Percentiles rank a stretch among this genome's conserved stretches.
phyloP scores from a whole-genome alignment of 2,797 vertebrate species.

The Melanotaenia nigrans region DNA sequence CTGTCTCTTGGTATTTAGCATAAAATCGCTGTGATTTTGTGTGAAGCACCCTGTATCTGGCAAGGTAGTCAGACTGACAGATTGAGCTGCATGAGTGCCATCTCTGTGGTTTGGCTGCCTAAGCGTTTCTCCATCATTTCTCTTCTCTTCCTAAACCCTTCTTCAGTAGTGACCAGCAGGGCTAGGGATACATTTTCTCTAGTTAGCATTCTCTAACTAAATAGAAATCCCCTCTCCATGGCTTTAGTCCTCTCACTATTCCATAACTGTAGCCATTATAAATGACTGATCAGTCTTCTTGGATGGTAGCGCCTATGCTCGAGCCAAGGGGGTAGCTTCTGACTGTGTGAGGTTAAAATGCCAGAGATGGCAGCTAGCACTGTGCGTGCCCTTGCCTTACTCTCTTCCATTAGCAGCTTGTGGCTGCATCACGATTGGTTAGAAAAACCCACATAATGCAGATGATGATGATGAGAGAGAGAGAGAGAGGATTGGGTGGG shows the following conservation, averaged over 20 bases:
- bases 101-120: constrained; percentile 72
- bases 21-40: constrained; percentile 66
- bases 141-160: constrained; percentile 51
- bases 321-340: constrained; percentile 35
- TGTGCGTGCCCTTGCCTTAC: constrained; percentile 46
- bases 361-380: constrained; percentile 30
- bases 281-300: constrained; percentile 45
- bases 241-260: constrained; percentile 64
- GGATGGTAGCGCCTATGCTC: constrained; percentile 31
- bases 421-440: constrained; percentile 15
- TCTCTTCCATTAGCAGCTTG: constrained; percentile 44
- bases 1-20: constrained; percentile 74
- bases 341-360: constrained; percentile 48
- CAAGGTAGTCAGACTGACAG: constrained; percentile 79
- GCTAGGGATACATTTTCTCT: constrained; percentile 46
- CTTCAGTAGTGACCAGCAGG: constrained; percentile 60
- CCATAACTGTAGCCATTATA: constrained; percentile 55
- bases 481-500: constrained; percentile 20
- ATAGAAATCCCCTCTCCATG: constrained; percentile 29
- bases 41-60: constrained; percentile 74
- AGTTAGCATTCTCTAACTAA: constrained; percentile 51
- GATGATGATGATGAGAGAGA: constrained; percentile 4
- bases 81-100: constrained; percentile 78
- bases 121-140: constrained; percentile 56
- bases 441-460: constrained; percentile 20